These are phyloP conservation scores for Dinocampus coccinellae DNA, from an alignment of 2,888 invertebrate genomes.

Conservation along the genomic window DNA sequence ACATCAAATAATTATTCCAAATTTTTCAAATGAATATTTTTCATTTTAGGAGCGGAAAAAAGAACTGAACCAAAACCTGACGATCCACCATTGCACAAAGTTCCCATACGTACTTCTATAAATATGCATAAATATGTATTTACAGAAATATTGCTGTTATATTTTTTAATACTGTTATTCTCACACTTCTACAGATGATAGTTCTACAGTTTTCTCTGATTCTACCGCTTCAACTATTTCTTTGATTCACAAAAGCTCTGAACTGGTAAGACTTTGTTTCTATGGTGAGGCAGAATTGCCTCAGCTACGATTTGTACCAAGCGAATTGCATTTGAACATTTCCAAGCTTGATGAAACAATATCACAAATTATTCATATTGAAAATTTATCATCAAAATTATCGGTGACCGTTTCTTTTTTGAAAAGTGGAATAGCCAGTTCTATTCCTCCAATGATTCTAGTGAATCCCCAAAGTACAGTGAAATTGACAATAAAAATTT, in stretches of 20 bases:
- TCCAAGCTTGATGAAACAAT: constrained; percentile 66
- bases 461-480: no score
- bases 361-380: constrained; percentile 67
- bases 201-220: constrained; percentile 21
- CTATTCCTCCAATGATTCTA: no score
- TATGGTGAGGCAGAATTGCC: constrained; percentile 73
- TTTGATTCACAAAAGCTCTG: constrained; percentile 42
- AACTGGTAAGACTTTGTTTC: constrained; percentile 72
- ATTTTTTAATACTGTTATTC: no score
- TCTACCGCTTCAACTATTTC: neutral
- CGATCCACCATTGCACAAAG: constrained; percentile 33
- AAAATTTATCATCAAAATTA: constrained; percentile 69
- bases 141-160: constrained; percentile 18
- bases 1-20: no score
- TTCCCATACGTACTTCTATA: constrained; percentile 41
- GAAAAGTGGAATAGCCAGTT: constrained; percentile 40
- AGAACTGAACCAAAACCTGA: constrained; percentile 33
- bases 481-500: no score
- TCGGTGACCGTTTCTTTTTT: constrained; percentile 69
- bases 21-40: neutral
- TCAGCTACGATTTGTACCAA: constrained; percentile 70
- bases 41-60: constrained; percentile 33
- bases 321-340: constrained; percentile 69
- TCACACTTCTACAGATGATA: neutral
- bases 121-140: neutral